These are phyloP conservation scores for Amphipoea lucens DNA, from an alignment of 2,888 invertebrate genomes.

Conservation along the genomic window DNA sequence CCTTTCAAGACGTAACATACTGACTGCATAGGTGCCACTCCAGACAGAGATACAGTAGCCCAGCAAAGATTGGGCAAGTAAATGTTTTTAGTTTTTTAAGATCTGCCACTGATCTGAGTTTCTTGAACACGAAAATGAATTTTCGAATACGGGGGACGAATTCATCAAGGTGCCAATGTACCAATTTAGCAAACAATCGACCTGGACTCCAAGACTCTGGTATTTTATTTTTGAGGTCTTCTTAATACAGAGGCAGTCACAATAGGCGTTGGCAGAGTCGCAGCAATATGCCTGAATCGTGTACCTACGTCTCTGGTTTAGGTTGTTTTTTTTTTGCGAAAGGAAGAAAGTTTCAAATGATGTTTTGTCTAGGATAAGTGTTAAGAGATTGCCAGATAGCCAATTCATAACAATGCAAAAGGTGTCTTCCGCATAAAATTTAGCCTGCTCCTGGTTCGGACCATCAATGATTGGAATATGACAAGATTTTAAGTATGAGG, in stretches of 20 bases:
- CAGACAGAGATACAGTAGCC: neutral
- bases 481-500: neutral
- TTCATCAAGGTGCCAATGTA: neutral
- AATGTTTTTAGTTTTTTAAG: neutral
- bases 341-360: neutral
- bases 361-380: neutral
- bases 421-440: neutral
- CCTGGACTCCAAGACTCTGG: neutral
- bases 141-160: neutral
- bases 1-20: neutral
- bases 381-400: neutral
- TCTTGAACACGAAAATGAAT: neutral
- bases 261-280: neutral
- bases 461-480: neutral
- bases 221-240: neutral
- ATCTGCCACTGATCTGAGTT: constrained; percentile 1
- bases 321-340: neutral
- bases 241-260: neutral
- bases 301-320: neutral
- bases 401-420: neutral
- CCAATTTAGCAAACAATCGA: neutral
- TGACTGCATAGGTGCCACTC: neutral
- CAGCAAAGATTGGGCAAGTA: neutral
- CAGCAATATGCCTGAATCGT: neutral
- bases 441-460: neutral